Conservation (phyloP, 2,797 vertebrate species). For the Megalops cyprinoides region DNA sequence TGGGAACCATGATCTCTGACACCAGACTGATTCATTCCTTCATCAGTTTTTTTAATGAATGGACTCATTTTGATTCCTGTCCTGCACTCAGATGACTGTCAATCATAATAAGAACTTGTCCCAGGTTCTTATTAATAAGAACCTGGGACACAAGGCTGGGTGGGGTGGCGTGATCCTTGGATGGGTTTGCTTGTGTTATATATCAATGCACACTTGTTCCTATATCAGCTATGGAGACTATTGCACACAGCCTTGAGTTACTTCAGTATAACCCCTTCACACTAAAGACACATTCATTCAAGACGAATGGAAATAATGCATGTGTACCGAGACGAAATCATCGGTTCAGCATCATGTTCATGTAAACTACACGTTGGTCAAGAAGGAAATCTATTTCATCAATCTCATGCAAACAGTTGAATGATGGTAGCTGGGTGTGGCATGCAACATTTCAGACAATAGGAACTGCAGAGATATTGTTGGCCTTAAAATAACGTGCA, state of each 20-base stretch:
- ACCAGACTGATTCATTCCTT: constrained; percentile 34
- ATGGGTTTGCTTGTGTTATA: neutral
- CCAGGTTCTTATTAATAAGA: too few relatives aligned
- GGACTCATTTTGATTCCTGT: constrained; percentile 76
- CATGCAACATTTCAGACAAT: too few relatives aligned
- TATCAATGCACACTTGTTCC: neutral
- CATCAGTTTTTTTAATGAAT: constrained; percentile 64
- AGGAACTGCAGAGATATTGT: too few relatives aligned
- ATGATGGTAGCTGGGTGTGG: too few relatives aligned
- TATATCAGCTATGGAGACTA: neutral
- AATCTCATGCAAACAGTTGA: too few relatives aligned
- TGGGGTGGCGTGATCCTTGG: neutral
- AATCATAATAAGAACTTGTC: constrained; percentile 79
- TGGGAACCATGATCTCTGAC: neutral
- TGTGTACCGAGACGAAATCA: neutral
- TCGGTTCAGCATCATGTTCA: neutral
- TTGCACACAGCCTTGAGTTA: too few relatives aligned
- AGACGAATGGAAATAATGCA: neutral
- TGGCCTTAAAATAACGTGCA: too few relatives aligned
- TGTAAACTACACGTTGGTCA: too few relatives aligned
- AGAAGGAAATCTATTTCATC: too few relatives aligned
- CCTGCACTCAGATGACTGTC: constrained; percentile 72
- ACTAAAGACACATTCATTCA: neutral
- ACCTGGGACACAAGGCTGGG: neutral
- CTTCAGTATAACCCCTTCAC: neutral